A percentile compares a stretch with the other conserved stretches of the same genome.
These are phyloP conservation scores for Ianthella basta DNA, from an alignment of 37 sponge, comb jelly and placozoan species.

Conservation along the genomic window DNA sequence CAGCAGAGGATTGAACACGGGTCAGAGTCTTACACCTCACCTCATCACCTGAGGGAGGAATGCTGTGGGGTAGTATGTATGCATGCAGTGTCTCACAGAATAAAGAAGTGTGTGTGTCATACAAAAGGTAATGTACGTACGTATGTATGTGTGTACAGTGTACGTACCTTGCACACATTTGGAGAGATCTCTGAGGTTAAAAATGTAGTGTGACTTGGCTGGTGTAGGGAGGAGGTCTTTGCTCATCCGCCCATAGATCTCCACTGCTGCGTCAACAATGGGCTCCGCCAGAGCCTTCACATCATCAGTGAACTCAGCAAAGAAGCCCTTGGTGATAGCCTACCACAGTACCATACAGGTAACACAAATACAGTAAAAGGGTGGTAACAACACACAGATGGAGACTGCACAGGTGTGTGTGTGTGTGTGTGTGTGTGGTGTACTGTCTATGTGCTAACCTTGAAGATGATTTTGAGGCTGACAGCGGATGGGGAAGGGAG, in stretches of 20 bases:
- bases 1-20: background rate
- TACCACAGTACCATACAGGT: conserved; percentile 25
- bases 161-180: conserved; percentile 94
- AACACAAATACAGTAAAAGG: background rate
- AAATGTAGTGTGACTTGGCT: conserved; percentile 98
- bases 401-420: no score
- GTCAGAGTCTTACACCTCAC: background rate
- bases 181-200: conserved; percentile 96
- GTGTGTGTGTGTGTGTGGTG: no score
- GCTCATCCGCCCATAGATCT: conserved; percentile 96
- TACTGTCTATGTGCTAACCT: conserved; percentile 27
- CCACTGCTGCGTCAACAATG: conserved; percentile 95
- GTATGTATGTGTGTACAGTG: conserved; percentile 13
- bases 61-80: background rate
- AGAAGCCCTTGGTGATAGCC: conserved; percentile 92
- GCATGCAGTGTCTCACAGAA: background rate
- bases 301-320: conserved; percentile 89
- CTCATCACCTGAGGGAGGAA: background rate
- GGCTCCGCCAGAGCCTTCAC: conserved; percentile 91
- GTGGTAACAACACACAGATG: no score
- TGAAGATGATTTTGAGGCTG: conserved; percentile 90
- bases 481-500: conserved; percentile 88
- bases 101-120: no score
- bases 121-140: no score
- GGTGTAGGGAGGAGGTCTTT: conserved; percentile 98